Percentiles rank a stretch among this genome's conserved stretches.
Evolutionary conservation across 2,113 vertebrate genomes (phyloP).

Genomic region (Anser brachyrhynchus): DNA sequence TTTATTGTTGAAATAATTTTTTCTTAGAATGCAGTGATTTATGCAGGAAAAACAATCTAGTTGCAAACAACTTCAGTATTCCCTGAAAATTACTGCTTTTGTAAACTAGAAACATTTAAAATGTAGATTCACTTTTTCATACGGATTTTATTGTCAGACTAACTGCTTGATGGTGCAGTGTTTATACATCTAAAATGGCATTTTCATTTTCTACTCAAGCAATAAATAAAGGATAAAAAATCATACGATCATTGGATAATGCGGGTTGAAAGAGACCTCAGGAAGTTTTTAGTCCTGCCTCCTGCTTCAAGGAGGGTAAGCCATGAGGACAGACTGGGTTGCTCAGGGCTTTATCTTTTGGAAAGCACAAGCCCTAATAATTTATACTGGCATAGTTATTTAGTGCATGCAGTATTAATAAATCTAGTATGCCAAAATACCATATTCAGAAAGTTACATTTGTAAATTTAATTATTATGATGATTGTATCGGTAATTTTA

Average conservation of each 20-base stretch:
- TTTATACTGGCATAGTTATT: background rate
- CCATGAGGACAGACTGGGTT: background rate
- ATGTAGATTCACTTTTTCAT: background rate
- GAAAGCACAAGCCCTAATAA: background rate
- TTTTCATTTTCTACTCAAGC: background rate
- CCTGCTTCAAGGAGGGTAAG: background rate
- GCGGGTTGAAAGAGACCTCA: background rate
- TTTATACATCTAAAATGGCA: background rate
- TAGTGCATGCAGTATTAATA: background rate
- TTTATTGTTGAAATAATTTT: background rate
- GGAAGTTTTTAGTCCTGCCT: background rate
- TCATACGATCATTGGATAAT: background rate
- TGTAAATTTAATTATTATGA: background rate
- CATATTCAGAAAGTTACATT: background rate
- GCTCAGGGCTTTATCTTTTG: background rate
- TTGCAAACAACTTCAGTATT: background rate
- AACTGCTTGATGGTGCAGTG: background rate
- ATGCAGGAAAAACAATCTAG: background rate
- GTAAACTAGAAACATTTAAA: background rate
- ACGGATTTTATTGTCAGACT: background rate
- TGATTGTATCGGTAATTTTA: background rate
- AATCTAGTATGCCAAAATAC: background rate
- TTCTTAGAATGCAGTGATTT: background rate
- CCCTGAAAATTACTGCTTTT: background rate
- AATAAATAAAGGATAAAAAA: conserved; percentile 22